Conservation (phyloP, 92 coral and sea anemone genomes). For the Actinostola sp. region DNA sequence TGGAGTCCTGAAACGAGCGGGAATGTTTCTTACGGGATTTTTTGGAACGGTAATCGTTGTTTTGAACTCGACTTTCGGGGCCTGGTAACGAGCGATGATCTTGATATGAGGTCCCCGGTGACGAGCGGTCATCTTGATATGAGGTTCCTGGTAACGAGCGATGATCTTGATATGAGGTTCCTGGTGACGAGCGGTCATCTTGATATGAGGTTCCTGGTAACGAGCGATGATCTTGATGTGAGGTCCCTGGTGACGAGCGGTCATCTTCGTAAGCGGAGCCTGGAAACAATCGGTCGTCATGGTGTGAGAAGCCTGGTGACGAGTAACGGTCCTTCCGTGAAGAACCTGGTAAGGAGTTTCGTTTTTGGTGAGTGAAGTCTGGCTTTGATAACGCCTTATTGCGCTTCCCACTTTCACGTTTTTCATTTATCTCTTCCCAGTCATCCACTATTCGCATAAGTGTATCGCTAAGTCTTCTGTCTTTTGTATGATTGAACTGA, state of each 20-base stretch:
- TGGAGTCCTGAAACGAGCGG: not conserved
- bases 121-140: too few relatives aligned
- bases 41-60: too few relatives aligned
- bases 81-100: too few relatives aligned
- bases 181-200: too few relatives aligned
- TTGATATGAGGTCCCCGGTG: too few relatives aligned
- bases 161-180: too few relatives aligned
- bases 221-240: too few relatives aligned
- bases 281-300: not conserved
- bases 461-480: not conserved
- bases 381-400: not conserved
- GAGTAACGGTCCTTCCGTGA: not conserved
- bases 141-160: too few relatives aligned
- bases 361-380: not conserved
- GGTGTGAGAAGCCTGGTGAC: not conserved
- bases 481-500: not conserved
- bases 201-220: too few relatives aligned
- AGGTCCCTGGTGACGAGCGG: too few relatives aligned
- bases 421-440: constrained; percentile 25
- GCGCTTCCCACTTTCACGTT: not conserved
- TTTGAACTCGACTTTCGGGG: too few relatives aligned
- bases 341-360: not conserved
- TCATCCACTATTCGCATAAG: constrained; percentile 17
- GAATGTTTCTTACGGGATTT: too few relatives aligned
- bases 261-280: not conserved